phyloP scores from a whole-genome alignment of 2,888 invertebrate genomes.

The Choristoneura rosaceana region DNA sequence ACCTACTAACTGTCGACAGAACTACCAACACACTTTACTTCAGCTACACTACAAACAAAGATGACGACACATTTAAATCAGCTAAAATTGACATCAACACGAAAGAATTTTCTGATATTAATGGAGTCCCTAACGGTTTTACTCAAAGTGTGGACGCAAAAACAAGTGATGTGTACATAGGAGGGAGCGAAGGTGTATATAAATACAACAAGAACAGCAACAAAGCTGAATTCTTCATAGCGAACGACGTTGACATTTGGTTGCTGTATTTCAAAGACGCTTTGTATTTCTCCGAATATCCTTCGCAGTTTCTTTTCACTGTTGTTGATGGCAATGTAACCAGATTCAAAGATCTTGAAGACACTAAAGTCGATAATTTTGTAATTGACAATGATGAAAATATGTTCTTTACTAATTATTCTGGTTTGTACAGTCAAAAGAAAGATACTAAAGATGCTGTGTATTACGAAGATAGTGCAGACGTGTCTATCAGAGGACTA shows the following conservation, averaged over 20 bases:
- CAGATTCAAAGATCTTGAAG: constrained; percentile 67
- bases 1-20: background rate
- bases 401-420: constrained; percentile 66
- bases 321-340: constrained; percentile 55
- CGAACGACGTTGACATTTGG: constrained; percentile 64
- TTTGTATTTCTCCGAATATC: constrained; percentile 66
- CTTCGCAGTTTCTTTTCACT: constrained; percentile 65
- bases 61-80: constrained; percentile 54
- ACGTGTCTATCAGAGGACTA: constrained; percentile 59
- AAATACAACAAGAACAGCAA: constrained; percentile 64
- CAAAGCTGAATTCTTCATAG: constrained; percentile 58
- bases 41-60: constrained; percentile 29
- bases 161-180: constrained; percentile 66
- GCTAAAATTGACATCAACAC: constrained; percentile 65
- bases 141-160: constrained; percentile 67
- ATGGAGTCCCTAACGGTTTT: constrained; percentile 64
- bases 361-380: constrained; percentile 70
- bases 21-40: background rate
- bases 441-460: constrained; percentile 63
- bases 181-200: constrained; percentile 69
- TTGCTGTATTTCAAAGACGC: constrained; percentile 66
- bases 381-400: constrained; percentile 64
- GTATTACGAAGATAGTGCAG: constrained; percentile 50
- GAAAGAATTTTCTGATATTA: constrained; percentile 61
- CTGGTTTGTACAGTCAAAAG: constrained; percentile 66